phyloP scores from a whole-genome alignment of 37 sponge, comb jelly and placozoan genomes.

The Chondrilla cf. caribensis region DNA sequence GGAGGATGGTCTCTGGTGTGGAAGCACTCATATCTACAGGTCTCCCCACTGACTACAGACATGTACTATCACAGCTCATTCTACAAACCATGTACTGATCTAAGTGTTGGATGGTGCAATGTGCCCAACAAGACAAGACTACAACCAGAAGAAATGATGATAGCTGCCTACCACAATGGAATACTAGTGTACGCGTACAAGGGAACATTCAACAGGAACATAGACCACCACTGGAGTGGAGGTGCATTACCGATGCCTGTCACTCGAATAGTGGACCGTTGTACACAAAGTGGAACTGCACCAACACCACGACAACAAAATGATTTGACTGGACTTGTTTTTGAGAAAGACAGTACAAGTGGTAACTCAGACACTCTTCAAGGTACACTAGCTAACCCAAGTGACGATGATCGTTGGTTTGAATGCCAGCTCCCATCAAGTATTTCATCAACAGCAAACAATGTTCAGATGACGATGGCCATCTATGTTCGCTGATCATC shows the following conservation, averaged over 20 bases:
- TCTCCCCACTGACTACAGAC: slow-evolving; percentile 21
- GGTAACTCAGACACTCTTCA: not conserved
- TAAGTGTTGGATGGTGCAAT: slow-evolving; percentile 24
- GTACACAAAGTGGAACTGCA: not conserved
- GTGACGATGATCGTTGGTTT: slow-evolving; percentile 16
- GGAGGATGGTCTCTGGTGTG: slow-evolving; percentile 41
- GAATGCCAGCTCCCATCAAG: slow-evolving; percentile 19
- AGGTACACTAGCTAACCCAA: not conserved
- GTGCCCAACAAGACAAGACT: slow-evolving; percentile 17
- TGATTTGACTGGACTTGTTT: slow-evolving; percentile 25
- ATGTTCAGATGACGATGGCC: slow-evolving; percentile 32
- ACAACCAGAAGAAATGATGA: slow-evolving; percentile 31
- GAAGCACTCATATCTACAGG: slow-evolving; percentile 30
- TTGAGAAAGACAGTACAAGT: slow-evolving; percentile 7
- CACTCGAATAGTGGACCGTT: slow-evolving; percentile 1
- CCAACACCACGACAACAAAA: not conserved
- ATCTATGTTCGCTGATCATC: slow-evolving; percentile 32
- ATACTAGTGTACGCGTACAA: slow-evolving; percentile 28
- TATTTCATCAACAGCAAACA: not conserved
- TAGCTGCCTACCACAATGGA: slow-evolving; percentile 36
- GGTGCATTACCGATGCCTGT: slow-evolving; percentile 4
- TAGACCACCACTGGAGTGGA: slow-evolving; percentile 31
- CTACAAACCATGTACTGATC: slow-evolving; percentile 21
- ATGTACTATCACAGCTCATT: slow-evolving; percentile 23
- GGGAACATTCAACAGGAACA: slow-evolving; percentile 25